Conservation (phyloP, 2,888 invertebrate genomes). For the Alsophila aescularia region DNA sequence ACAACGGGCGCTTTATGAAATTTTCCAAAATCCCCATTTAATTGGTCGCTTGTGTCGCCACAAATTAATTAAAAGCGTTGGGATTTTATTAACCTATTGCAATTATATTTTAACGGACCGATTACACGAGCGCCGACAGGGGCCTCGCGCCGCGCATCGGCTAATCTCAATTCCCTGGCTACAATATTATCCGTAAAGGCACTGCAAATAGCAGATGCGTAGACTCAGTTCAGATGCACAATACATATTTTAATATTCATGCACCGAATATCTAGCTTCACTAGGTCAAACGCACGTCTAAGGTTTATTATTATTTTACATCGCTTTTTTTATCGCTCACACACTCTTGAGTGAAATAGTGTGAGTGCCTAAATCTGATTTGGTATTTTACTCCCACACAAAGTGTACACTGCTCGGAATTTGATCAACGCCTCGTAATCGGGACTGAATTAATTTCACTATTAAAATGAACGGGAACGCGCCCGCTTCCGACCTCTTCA, state of each 20-base stretch:
- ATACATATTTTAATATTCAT: background rate
- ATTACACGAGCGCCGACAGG: conserved; percentile 53
- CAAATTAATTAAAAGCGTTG: conserved; percentile 77
- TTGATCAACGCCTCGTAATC: conserved; percentile 74
- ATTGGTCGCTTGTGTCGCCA: conserved; percentile 70
- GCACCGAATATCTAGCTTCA: no score
- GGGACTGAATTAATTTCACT: conserved; percentile 76
- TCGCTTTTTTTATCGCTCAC: no score
- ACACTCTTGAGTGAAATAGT: background rate
- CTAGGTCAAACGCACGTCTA: no score
- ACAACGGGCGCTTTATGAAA: conserved; percentile 60
- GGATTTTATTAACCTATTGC: conserved; percentile 80
- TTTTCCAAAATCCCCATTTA: conserved; percentile 70
- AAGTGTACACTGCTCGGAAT: conserved; percentile 51
- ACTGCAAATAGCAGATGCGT: background rate
- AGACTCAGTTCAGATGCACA: background rate
- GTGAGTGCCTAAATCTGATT: background rate
- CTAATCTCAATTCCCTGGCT: conserved; percentile 60
- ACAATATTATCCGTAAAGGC: conserved; percentile 45
- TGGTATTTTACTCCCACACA: background rate
- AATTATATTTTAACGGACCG: conserved; percentile 76
- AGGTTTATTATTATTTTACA: no score
- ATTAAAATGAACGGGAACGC: conserved; percentile 75
- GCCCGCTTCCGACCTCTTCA: conserved; percentile 69
- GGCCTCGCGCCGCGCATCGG: conserved; percentile 46